These are phyloP conservation scores for Drosophila lowei DNA, from an alignment of 1,140 invertebrate genomes.

Conservation along the genomic window DNA sequence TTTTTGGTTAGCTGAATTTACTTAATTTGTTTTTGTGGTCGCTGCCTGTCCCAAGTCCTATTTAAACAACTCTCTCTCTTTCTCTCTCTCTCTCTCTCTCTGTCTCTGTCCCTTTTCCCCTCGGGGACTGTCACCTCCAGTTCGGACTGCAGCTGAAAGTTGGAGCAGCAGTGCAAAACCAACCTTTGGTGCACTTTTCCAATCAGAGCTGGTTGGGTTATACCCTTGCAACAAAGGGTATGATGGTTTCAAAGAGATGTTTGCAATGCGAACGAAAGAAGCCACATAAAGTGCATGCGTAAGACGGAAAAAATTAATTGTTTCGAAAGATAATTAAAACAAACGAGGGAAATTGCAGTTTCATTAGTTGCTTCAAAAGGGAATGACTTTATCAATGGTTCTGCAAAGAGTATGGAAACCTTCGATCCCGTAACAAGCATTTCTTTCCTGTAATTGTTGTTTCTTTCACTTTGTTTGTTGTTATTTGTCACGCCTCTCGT, in stretches of 20 bases:
- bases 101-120: background rate
- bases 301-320: no score
- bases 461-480: constrained; percentile 26
- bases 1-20: constrained; percentile 45
- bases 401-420: no score
- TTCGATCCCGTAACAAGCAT: no score
- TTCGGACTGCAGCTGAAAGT: constrained; percentile 6
- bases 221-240: background rate
- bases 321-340: no score
- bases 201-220: constrained; percentile 28
- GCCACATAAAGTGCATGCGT: no score
- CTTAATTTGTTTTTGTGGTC: constrained; percentile 60
- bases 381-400: no score
- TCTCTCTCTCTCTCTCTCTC: background rate
- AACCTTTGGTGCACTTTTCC: constrained; percentile 48
- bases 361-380: no score
- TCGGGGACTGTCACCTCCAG: constrained; percentile 27
- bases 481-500: constrained; percentile 73
- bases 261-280: no score
- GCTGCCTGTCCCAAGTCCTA: constrained; percentile 37
- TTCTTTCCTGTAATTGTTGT: no score
- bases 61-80: constrained; percentile 37
- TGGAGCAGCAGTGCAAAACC: constrained; percentile 1
- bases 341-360: no score
- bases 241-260: no score